A percentile compares a stretch with the other conserved stretches of the same genome.
Conservation (phyloP, 2,797 vertebrate genomes). For the Ctenosaura bakeri region DNA sequence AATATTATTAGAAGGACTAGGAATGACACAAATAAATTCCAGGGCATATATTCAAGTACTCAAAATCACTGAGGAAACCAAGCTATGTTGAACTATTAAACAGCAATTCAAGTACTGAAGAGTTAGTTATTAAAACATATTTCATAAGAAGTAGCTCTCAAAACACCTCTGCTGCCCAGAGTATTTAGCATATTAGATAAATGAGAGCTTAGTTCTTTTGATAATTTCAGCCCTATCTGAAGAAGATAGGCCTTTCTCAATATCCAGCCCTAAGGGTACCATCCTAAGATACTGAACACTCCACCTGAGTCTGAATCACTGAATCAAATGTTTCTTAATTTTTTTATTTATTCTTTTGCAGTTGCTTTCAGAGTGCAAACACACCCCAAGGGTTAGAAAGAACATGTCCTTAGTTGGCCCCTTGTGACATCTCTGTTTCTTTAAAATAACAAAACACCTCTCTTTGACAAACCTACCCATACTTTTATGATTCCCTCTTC, state of each 20-base stretch:
- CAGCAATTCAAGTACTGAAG: neutral
- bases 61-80: neutral
- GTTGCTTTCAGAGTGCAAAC: conserved; percentile 1
- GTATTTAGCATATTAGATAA: neutral
- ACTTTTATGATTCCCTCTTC: conserved; percentile 23
- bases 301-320: neutral
- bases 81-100: neutral
- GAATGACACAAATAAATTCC: neutral
- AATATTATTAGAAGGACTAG: neutral
- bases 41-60: neutral
- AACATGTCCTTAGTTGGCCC: conserved; percentile 1
- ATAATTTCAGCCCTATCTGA: neutral
- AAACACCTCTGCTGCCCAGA: neutral
- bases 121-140: neutral
- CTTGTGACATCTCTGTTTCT: neutral
- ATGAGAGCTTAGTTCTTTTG: neutral
- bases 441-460: neutral
- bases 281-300: neutral
- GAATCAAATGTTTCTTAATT: neutral
- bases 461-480: neutral
- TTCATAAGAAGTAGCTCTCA: neutral
- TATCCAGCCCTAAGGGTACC: neutral
- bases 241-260: neutral
- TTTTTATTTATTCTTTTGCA: conserved; percentile 1
- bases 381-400: neutral